phyloP scores from a whole-genome alignment of 2,113 vertebrate species.

The Campylomormyrus numenius region DNA sequence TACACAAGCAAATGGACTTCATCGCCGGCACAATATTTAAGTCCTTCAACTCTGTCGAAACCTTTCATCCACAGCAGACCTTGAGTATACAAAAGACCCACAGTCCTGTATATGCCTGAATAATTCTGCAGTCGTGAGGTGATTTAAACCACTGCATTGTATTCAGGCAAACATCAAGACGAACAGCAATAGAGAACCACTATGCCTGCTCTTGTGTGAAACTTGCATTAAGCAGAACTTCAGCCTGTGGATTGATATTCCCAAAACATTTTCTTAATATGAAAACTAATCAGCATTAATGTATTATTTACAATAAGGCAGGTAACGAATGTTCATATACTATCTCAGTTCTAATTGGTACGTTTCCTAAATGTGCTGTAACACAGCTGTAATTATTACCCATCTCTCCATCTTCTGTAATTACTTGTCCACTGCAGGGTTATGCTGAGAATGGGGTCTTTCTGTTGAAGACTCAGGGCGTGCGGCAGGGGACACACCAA shows the following conservation, averaged over 20 bases:
- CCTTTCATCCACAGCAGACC: background rate
- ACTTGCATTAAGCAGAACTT: background rate
- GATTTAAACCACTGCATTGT: slow-evolving; percentile 11
- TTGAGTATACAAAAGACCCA: background rate
- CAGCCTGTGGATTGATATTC: background rate
- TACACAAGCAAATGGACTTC: slow-evolving; percentile 12
- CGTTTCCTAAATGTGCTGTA: background rate
- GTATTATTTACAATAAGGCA: background rate
- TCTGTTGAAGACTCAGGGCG: background rate
- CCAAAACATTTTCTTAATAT: background rate
- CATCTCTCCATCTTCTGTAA: background rate
- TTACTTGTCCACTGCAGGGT: background rate
- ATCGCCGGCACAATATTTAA: background rate
- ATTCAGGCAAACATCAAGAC: background rate
- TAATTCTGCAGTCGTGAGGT: slow-evolving; percentile 2
- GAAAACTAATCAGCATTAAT: background rate
- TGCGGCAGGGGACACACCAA: background rate
- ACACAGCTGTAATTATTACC: background rate
- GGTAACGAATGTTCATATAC: background rate
- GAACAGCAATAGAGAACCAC: background rate
- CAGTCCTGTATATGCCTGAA: background rate
- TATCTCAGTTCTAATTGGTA: background rate
- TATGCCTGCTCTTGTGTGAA: background rate
- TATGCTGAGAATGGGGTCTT: background rate
- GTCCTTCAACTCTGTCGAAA: background rate